phyloP scores from a whole-genome alignment of 30 jellyfish, hydroid and myxozoan genomes.

The Euphysa ruthae region DNA sequence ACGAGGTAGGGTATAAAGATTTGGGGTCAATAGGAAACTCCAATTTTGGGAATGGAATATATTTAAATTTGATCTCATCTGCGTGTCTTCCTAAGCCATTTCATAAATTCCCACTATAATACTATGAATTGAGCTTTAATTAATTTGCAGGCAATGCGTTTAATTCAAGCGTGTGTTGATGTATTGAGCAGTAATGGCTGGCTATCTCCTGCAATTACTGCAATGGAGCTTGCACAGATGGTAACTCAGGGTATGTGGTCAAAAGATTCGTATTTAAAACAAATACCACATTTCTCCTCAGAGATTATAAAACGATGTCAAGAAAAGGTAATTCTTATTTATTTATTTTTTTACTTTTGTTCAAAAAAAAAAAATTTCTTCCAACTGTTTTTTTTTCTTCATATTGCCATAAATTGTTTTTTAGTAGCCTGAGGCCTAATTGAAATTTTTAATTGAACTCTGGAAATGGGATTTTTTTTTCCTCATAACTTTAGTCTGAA shows the following conservation, averaged over 20 bases:
- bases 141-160: constrained; percentile 99
- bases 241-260: constrained; percentile 99
- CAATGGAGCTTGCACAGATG: constrained; percentile 99
- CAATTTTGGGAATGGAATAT: too few relatives aligned
- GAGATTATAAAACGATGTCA: constrained; percentile 91
- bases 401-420: background rate
- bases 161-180: constrained; percentile 98
- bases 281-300: constrained; percentile 84
- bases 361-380: too few relatives aligned
- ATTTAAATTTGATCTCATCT: too few relatives aligned
- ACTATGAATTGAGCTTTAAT: too few relatives aligned
- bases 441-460: too few relatives aligned
- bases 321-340: constrained; percentile 56
- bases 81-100: too few relatives aligned
- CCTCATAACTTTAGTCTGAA: too few relatives aligned
- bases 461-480: too few relatives aligned
- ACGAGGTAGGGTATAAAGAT: too few relatives aligned
- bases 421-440: background rate
- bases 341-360: too few relatives aligned
- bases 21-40: too few relatives aligned
- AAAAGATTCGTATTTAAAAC: constrained; percentile 81
- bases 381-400: background rate
- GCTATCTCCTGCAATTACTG: constrained; percentile 97
- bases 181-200: constrained; percentile 99
- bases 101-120: too few relatives aligned